Base-by-base conservation (phyloP, 2,888 invertebrate species). In the Anodontia alba region DNA sequence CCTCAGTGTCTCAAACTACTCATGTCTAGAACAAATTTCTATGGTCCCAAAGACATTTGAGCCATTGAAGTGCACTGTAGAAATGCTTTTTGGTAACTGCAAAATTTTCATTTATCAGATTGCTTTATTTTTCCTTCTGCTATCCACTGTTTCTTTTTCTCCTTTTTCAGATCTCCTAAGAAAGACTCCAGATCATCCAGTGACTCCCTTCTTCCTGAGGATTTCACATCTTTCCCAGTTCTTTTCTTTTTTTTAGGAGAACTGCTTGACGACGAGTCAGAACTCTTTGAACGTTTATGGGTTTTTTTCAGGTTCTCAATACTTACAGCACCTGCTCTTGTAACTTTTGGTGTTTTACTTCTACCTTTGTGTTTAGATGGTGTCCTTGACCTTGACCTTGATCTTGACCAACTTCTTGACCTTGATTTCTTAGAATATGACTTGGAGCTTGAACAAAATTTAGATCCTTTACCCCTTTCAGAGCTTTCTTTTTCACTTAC, bases 151-250 rank as follows among this genome's bases (percentile, higher is more conserved):
- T 62, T 62, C 38, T 84, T 79, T 12, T 81, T 78, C n/a, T 84
- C 78, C 10, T 73, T 46, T 46, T 78, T 78, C 23, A 78, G 29
- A 42, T 73, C 68, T 23, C 68, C 51, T 7, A 78, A 73, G 62
- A 84, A 84, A 33, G 68, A 36, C 62, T 81, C 84, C 42, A 84
- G 57, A 31, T 78, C 78, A 29, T 73, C 75, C 1, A 84, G 68
- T 0, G 84, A 78, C 38, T 81, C 79, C n/a, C 20, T 23, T 51
- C 43, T 26, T 72, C 46, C 29, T n/a, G 29, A 15, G 10, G 49
- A 0, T 20, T 51, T 70, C 57, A 42, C 26, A 26, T 29, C 36
- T 38, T 46, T 23, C 69, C 26, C 36, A 17, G 57, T 8, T 17
- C 29, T 31, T 49, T 46, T 38, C 62, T 46, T 46, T 70, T 74